Evolutionary conservation across 2,113 vertebrate genomes (phyloP).

Genomic region (Hystrix brachyura): DNA sequence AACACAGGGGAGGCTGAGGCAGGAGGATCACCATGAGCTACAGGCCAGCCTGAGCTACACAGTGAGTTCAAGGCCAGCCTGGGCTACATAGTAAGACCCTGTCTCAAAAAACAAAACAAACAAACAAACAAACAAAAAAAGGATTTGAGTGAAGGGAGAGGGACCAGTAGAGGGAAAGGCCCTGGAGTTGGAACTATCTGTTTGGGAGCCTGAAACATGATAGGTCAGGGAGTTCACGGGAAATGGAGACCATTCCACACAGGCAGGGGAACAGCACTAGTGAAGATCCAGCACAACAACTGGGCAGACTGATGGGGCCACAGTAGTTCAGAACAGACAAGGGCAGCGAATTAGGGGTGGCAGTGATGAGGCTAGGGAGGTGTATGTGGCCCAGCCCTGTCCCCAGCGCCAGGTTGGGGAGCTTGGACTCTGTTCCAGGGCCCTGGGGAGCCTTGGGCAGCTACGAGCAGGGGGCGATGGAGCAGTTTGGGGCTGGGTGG

Average conservation of each 20-base stretch:
- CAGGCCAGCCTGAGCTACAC: neutral
- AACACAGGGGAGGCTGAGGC: neutral
- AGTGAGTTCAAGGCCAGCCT: neutral
- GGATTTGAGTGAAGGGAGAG: neutral
- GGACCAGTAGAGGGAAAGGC: neutral
- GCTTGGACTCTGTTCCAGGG: neutral
- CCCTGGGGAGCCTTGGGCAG: neutral
- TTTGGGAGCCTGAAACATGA: neutral
- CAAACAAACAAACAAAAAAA: neutral
- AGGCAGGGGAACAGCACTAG: neutral
- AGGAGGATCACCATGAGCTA: neutral
- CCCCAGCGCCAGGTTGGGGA: neutral
- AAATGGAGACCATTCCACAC: neutral
- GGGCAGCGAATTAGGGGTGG: neutral
- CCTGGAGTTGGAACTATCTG: neutral
- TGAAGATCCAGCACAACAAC: neutral
- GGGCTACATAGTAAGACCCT: neutral
- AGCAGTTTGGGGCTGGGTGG: neutral
- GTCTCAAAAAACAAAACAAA: neutral
- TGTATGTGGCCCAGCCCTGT: neutral
- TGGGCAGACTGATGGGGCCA: neutral
- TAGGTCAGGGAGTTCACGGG: neutral
- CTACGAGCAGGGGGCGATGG: neutral
- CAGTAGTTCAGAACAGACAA: neutral
- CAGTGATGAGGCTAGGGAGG: neutral